A percentile compares a stretch with the other conserved stretches of the same genome.
Evolutionary conservation across 2,797 vertebrate species (phyloP).

Genomic region (Gouania willdenowi): DNA sequence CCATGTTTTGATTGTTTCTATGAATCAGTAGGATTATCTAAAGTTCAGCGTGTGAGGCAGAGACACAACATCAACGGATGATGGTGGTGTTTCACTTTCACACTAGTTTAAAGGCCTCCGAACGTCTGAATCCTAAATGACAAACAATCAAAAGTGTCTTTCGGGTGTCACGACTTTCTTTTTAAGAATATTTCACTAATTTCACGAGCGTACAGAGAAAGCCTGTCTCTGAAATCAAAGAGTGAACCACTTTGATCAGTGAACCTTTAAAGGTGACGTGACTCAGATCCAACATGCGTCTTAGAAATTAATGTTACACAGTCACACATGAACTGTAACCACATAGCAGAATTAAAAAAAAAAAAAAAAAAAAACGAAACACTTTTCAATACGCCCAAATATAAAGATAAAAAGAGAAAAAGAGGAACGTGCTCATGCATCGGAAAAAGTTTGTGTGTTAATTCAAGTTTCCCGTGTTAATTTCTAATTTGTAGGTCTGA

Average conservation of each 20-base stretch:
- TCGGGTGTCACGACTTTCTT: no score
- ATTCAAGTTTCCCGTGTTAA: no score
- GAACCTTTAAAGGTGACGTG: constrained; percentile 42
- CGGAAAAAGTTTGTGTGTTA: no score
- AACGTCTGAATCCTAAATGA: no score
- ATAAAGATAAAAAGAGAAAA: constrained; percentile 3
- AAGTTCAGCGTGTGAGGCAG: constrained; percentile 14
- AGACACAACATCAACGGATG: constrained; percentile 32
- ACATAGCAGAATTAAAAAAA: neutral
- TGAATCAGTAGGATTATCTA: no score
- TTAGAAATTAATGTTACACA: constrained; percentile 24
- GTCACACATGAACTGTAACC: constrained; percentile 35
- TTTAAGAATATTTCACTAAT: no score
- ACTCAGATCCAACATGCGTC: constrained; percentile 34
- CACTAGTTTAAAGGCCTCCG: no score
- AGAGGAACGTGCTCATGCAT: no score
- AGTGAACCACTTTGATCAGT: constrained; percentile 52
- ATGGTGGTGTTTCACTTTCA: constrained; percentile 50
- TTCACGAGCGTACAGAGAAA: no score
- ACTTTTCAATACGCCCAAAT: neutral
- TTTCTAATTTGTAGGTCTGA: neutral
- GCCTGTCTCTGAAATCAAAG: no score
- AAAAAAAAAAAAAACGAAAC: constrained; percentile 19
- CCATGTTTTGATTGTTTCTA: no score
- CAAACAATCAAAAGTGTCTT: no score